Evolutionary conservation across 1,140 invertebrate species (phyloP), one percentile per base, ranked within the genome.

Genomic region (Bombus affinis): DNA sequence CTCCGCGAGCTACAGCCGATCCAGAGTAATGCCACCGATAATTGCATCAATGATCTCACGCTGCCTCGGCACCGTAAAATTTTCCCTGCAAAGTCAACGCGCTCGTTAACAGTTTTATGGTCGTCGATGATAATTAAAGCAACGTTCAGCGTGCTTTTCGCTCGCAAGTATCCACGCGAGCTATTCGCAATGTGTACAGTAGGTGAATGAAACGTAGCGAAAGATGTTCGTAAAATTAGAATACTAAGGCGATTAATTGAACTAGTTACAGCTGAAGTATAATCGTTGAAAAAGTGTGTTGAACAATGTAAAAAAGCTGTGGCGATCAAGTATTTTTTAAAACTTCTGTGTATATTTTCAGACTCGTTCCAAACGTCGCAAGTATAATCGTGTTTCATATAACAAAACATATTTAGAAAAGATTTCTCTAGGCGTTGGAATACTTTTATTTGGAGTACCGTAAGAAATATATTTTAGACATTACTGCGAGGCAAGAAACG

Each of bases 41-140:
- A 85, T 86, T 76, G 47, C 72, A 39, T 85, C 77, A 28, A 66
- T 74, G 77, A 73, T 72, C 77, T 85, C 83, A 74, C 28, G 28
- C 53, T 53, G 57, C 32, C 18, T n/a, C 42, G 59, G 35, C 15
- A 57, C 32, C 59, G 76, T 79, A 79, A 68, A 62, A 66, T 39
- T 53, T 68, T 47, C 32, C 32, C 76, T 47, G 44, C 35, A 25
- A 32, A 68, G 22, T 81, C 42, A 59, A 15, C 62, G 18, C 12
- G 72, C 28, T 81, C 44, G 59, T 44, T 53, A 39, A n/a, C 72
- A 42, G 13, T 73, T 83, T 86, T 66, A 83, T 9, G 74, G 5
- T 28, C 32, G 37, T 2, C 25, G 68, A 57, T 79, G 68, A 57
- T 79, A 78, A 84, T 86, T 77, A 83, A 83, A 62, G 22, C 37